phyloP scores from a whole-genome alignment of 2,797 vertebrate species.

The Rhodeus uyekii region DNA sequence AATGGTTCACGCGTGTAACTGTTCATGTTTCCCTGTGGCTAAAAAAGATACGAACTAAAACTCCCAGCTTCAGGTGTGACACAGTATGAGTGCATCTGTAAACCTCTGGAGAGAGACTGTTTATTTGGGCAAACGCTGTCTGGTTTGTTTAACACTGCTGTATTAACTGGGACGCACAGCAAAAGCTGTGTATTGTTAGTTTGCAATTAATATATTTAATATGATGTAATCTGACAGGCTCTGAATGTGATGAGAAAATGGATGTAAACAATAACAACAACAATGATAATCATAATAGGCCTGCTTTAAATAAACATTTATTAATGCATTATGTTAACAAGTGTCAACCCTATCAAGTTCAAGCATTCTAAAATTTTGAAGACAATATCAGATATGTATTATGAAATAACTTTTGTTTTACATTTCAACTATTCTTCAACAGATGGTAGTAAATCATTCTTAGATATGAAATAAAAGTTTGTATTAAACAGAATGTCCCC shows the following conservation, averaged over 20 bases:
- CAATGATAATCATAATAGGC: not conserved
- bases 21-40: not conserved
- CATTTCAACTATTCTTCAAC: not conserved
- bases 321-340: not conserved
- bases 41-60: not conserved
- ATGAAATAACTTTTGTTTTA: not conserved
- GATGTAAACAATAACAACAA: not conserved
- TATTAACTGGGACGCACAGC: not conserved
- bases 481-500: not conserved
- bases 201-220: not conserved
- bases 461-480: not conserved
- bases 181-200: not conserved
- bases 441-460: not conserved
- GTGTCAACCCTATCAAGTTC: no score
- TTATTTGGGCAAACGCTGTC: not conserved
- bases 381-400: not conserved
- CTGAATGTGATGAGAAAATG: not conserved
- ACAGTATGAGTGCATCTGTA: not conserved
- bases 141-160: not conserved
- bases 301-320: not conserved
- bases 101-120: not conserved
- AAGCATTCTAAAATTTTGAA: no score
- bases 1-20: not conserved
- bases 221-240: not conserved
- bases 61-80: not conserved